phyloP scores from a whole-genome alignment of 2,113 vertebrate species.

The Pterocles gutturalis region DNA sequence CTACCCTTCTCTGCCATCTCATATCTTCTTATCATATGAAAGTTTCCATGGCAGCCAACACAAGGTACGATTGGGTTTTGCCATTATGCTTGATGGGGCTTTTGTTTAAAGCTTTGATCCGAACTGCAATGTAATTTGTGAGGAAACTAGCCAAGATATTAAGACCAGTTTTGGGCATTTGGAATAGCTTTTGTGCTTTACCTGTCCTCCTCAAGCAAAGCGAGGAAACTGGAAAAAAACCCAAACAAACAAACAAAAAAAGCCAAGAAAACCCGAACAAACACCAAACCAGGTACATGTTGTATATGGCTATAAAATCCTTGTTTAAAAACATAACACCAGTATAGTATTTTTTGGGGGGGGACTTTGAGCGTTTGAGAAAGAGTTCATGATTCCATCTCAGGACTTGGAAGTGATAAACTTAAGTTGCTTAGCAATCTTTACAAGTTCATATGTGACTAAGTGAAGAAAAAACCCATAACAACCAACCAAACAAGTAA shows the following conservation, averaged over 20 bases:
- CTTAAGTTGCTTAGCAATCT: background rate
- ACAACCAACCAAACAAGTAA: background rate
- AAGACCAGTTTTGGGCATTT: background rate
- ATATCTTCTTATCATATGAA: background rate
- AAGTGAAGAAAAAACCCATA: background rate
- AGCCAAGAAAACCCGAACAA: background rate
- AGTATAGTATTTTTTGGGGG: background rate
- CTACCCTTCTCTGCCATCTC: background rate
- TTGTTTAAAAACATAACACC: background rate
- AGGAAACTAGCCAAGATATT: conserved; percentile 14
- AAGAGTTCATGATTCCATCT: background rate
- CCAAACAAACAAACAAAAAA: background rate
- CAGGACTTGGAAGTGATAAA: background rate
- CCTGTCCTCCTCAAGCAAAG: background rate
- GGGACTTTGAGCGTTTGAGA: background rate
- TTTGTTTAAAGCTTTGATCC: background rate
- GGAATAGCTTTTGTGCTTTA: background rate
- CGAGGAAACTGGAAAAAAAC: background rate
- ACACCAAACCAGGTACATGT: background rate
- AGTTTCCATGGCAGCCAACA: background rate
- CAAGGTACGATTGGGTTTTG: background rate
- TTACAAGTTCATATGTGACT: background rate
- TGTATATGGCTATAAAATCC: background rate
- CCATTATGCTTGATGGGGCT: background rate
- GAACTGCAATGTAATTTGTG: background rate